These are phyloP conservation scores for Nudaria mundana DNA, from an alignment of 2,888 invertebrate species.

Conservation along the genomic window DNA sequence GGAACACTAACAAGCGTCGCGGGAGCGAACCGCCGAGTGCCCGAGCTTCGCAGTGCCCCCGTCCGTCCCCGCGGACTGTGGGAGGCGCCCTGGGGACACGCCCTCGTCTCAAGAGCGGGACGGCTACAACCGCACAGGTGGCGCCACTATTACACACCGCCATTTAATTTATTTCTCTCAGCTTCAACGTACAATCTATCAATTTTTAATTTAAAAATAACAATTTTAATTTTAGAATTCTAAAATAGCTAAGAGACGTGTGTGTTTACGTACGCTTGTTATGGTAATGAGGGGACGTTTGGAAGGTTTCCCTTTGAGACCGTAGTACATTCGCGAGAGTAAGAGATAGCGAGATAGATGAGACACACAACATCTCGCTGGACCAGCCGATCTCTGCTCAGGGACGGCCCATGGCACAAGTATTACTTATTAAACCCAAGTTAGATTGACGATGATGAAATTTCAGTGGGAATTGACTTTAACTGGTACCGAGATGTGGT, in stretches of 20 bases:
- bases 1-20: slow-evolving; percentile 81
- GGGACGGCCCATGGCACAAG: slow-evolving; percentile 70
- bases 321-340: slow-evolving; percentile 50
- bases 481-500: slow-evolving; percentile 69
- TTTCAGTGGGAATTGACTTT: slow-evolving; percentile 79
- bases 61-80: slow-evolving; percentile 78
- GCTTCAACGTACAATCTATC: slow-evolving; percentile 5
- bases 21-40: slow-evolving; percentile 76
- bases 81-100: slow-evolving; percentile 79
- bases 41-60: slow-evolving; percentile 78
- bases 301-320: slow-evolving; percentile 67
- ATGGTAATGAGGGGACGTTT: slow-evolving; percentile 55
- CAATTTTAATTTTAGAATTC: slow-evolving; percentile 25
- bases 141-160: slow-evolving; percentile 58
- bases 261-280: slow-evolving; percentile 38
- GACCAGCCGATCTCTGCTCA: slow-evolving; percentile 54
- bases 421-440: slow-evolving; percentile 75
- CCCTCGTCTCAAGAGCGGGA: slow-evolving; percentile 81
- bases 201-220: slow-evolving; percentile 10
- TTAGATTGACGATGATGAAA: slow-evolving; percentile 80
- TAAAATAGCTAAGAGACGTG: slow-evolving; percentile 29
- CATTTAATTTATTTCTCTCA: slow-evolving; percentile 27
- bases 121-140: slow-evolving; percentile 60
- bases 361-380: slow-evolving; percentile 69
- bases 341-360: slow-evolving; percentile 63